A percentile compares a stretch with the other conserved stretches of the same genome.
phyloP scores from a whole-genome alignment of 1,140 invertebrate genomes.

The Trichomalopsis sarcophagae region DNA sequence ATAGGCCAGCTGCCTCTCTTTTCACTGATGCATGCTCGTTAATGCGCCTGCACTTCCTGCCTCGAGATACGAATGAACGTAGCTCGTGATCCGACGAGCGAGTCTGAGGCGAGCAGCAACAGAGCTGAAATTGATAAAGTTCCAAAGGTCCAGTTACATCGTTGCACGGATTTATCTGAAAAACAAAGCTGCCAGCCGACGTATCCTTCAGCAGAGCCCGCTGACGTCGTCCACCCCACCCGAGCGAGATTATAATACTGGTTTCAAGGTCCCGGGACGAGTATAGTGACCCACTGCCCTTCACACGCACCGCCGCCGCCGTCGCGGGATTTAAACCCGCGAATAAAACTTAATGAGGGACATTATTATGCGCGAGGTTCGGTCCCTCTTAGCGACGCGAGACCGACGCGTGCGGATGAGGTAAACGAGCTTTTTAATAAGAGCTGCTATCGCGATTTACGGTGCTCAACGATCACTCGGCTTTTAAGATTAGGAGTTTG shows the following conservation, averaged over 20 bases:
- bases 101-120: too few relatives aligned
- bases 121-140: too few relatives aligned
- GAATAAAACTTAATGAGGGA: slow-evolving; percentile 26
- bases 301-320: slow-evolving; percentile 25
- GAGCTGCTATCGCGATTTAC: too few relatives aligned
- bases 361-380: slow-evolving; percentile 13
- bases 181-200: too few relatives aligned
- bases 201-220: not conserved
- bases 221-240: not conserved
- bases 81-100: not conserved
- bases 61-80: too few relatives aligned
- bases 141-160: too few relatives aligned
- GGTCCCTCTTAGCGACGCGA: too few relatives aligned
- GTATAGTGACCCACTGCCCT: slow-evolving; percentile 54
- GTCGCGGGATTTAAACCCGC: not conserved
- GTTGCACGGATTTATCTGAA: too few relatives aligned
- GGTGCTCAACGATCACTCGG: too few relatives aligned
- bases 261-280: slow-evolving; percentile 41
- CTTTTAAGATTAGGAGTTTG: too few relatives aligned
- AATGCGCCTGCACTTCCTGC: slow-evolving; percentile 6
- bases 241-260: slow-evolving; percentile 2
- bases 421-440: not conserved
- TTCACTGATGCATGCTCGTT: not conserved
- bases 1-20: not conserved
- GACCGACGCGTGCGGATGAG: not conserved